Percentiles rank a stretch among this genome's conserved stretches.
phyloP scores from a whole-genome alignment of 2,113 vertebrate species.

The Cryptotis parvus region DNA sequence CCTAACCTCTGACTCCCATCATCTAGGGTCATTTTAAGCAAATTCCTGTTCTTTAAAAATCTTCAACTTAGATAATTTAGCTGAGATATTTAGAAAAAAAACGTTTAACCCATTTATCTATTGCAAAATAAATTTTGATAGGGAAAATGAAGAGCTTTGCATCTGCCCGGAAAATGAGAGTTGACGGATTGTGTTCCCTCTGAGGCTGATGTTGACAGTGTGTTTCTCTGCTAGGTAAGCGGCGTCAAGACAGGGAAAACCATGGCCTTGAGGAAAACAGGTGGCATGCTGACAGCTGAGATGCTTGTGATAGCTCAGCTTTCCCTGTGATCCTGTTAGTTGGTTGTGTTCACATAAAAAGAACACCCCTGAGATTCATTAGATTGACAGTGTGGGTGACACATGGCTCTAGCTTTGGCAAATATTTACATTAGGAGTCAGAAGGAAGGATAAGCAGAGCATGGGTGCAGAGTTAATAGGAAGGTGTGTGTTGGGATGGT shows the following conservation, averaged over 20 bases:
- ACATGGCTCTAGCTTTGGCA: slow-evolving; percentile 24
- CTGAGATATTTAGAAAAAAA: not conserved
- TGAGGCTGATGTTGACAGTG: not conserved
- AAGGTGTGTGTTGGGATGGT: not conserved
- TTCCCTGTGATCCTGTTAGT: not conserved
- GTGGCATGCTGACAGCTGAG: not conserved
- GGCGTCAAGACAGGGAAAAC: not conserved
- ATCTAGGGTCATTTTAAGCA: not conserved
- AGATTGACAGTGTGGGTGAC: slow-evolving; percentile 34
- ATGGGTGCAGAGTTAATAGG: not conserved
- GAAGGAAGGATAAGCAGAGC: not conserved
- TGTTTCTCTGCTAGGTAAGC: not conserved
- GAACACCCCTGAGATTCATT: not conserved
- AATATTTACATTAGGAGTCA: slow-evolving; percentile 40
- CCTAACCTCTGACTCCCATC: no score
- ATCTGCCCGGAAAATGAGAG: not conserved
- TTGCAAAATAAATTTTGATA: not conserved
- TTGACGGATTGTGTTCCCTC: not conserved
- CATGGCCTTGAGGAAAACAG: not conserved
- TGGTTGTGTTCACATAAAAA: slow-evolving; percentile 8
- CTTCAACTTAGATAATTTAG: not conserved
- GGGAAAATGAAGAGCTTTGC: not conserved
- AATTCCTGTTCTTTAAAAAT: not conserved
- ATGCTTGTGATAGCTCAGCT: not conserved
- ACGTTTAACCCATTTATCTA: not conserved